These are phyloP conservation scores for Turdus rufiventris DNA, from an alignment of 2,113 vertebrate species.

Conservation along the genomic window DNA sequence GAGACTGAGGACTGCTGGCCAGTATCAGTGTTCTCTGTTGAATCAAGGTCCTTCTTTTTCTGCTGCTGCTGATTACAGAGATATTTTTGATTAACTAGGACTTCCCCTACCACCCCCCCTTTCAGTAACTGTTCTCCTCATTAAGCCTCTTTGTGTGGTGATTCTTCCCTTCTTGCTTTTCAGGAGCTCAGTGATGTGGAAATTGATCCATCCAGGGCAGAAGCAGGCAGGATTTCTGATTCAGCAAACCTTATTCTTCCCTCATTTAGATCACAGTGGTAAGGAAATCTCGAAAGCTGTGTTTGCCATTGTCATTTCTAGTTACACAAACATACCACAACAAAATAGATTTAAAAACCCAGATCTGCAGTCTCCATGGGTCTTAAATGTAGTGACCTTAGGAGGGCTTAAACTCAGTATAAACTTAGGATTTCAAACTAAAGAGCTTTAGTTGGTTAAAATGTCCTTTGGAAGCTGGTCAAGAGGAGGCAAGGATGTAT, in stretches of 20 bases:
- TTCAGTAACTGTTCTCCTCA: neutral
- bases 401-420: neutral
- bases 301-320: neutral
- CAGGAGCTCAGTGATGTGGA: slow-evolving; percentile 18
- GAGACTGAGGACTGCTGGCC: neutral
- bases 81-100: neutral
- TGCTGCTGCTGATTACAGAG: neutral
- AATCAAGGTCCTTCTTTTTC: neutral
- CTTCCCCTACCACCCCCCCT: too few species aligned
- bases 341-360: neutral
- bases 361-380: neutral
- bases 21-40: neutral
- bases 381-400: neutral
- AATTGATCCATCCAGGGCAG: neutral
- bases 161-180: neutral
- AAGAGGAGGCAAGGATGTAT: neutral
- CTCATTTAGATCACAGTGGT: neutral
- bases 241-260: neutral
- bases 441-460: neutral
- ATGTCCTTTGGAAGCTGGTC: neutral
- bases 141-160: neutral
- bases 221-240: neutral
- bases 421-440: neutral
- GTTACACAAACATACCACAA: neutral
- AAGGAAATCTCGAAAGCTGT: neutral